Base-by-base conservation (phyloP, 2,888 invertebrate genomes). In the Uropetala carovei region DNA sequence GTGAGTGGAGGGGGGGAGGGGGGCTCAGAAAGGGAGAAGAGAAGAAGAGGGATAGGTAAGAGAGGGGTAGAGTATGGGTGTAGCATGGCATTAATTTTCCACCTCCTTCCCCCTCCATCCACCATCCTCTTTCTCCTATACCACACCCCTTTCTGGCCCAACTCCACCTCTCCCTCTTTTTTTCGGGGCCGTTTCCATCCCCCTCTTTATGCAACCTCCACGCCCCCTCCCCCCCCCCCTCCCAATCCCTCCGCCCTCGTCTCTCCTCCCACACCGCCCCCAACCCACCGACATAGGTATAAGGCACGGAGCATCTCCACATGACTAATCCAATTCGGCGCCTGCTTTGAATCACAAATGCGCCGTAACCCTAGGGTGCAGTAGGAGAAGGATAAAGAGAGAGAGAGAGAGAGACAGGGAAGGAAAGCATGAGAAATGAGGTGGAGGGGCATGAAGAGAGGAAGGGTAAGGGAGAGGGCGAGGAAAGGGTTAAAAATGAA, bases 341-440 rank as follows among this genome's bases (percentile, higher is more conserved):
- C 89, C 89, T 89, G 89, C 89, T 89, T 89, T 89, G 89, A 89
- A 89, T 89, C 89, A 43, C 89, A 89, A 89, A 89, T 89, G 89
- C 57, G 86, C 86, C 60, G 86, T 86, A 89, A 89, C 89, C 89
- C 89, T 89, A 89, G 89, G 89, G 89, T 89, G 30, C 89, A 64
- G 83, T 83, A 83, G 83, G 82, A 27, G 13, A 18, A 11, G 75
- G 75, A 27, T 4, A 43, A 9, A 57, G n/a, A 56, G n/a, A n/a
- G 10, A 22, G 57, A n/a, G 5, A 18, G n/a, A n/a, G 8, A 83
- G 9, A 56, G 57, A n/a, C n/a, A 57, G 16, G 43, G 84, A 4
- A 56, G 83, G 30, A 5, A 9, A 14, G 68, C 68, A 68, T 68
- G 68, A n/a, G 58, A 58, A 85, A 58, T 56, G 58, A 22, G 85